Conservation (phyloP, 2,888 invertebrate genomes). For the Tuberolachnus salignus region DNA sequence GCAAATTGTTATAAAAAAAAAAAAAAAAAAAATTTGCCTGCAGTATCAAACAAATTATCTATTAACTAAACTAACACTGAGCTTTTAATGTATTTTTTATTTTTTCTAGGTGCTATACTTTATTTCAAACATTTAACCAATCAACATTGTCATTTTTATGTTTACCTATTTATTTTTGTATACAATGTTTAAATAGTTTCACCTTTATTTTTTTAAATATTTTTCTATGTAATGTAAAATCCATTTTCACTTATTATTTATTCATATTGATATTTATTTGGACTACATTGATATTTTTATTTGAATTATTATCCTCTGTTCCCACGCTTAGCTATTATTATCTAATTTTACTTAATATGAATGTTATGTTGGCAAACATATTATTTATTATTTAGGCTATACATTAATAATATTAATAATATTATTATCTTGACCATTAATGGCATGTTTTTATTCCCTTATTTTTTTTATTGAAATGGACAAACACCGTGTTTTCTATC, state of each 20-base stretch:
- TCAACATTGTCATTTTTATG: conserved; percentile 15
- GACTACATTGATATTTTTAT: conserved; percentile 34
- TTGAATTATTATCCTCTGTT: conserved; percentile 12
- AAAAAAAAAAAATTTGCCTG: conserved; percentile 40
- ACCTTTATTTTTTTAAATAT: conserved; percentile 23
- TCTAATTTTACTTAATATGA: conserved; percentile 34
- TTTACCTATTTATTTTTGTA: conserved; percentile 25
- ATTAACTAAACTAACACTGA: conserved; percentile 49
- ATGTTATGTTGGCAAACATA: conserved; percentile 39
- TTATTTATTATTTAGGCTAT: conserved; percentile 35
- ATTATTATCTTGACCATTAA: conserved; percentile 37
- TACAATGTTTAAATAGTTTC: conserved; percentile 20
- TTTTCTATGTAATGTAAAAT: conserved; percentile 37
- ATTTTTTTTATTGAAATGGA: conserved; percentile 37
- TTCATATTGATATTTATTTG: conserved; percentile 27
- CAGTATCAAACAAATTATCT: conserved; percentile 47
- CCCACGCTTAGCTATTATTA: conserved; percentile 40
- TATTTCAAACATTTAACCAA: conserved; percentile 25
- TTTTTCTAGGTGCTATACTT: conserved; percentile 55
- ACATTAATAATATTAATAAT: conserved; percentile 39
- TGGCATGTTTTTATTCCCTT: conserved; percentile 40
- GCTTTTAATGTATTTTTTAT: conserved; percentile 46
- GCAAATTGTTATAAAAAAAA: conserved; percentile 38
- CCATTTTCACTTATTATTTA: conserved; percentile 32
- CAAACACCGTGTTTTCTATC: conserved; percentile 36